phyloP scores from a whole-genome alignment of 2,888 invertebrate species.

The Clepsis dumicolana region DNA sequence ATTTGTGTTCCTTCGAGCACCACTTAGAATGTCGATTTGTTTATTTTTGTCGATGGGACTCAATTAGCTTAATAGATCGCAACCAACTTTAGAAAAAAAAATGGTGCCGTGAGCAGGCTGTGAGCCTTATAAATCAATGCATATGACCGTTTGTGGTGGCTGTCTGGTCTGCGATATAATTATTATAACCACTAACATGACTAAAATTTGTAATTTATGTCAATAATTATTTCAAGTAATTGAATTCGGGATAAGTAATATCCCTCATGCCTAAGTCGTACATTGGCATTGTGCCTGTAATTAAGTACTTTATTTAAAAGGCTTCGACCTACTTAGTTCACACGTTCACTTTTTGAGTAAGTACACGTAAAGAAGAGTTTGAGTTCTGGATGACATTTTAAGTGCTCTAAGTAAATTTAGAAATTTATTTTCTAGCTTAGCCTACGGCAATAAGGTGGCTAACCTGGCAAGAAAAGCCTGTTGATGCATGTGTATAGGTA shows the following conservation, averaged over 20 bases:
- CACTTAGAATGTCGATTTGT: conserved; percentile 5
- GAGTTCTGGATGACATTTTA: too few relatives aligned
- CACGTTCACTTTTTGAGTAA: background rate
- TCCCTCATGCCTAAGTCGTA: background rate
- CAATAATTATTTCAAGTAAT: background rate
- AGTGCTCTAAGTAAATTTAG: too few relatives aligned
- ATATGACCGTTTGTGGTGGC: too few relatives aligned
- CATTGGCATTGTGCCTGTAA: background rate
- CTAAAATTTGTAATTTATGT: background rate
- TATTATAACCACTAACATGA: background rate
- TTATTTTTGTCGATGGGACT: conserved; percentile 1
- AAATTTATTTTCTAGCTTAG: background rate
- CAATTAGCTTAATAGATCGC: conserved; percentile 2
- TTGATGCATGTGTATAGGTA: background rate
- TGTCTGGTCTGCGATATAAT: background rate
- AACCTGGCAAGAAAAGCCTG: background rate
- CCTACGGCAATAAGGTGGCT: background rate
- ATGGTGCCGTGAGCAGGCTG: background rate
- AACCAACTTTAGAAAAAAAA: background rate
- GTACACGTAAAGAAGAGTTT: background rate
- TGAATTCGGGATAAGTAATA: background rate
- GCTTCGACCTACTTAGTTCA: background rate
- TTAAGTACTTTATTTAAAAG: background rate
- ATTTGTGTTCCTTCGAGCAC: background rate
- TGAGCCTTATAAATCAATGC: background rate